Evolutionary conservation across 2,888 invertebrate species (phyloP).

Genomic region (Laothoe populi): DNA sequence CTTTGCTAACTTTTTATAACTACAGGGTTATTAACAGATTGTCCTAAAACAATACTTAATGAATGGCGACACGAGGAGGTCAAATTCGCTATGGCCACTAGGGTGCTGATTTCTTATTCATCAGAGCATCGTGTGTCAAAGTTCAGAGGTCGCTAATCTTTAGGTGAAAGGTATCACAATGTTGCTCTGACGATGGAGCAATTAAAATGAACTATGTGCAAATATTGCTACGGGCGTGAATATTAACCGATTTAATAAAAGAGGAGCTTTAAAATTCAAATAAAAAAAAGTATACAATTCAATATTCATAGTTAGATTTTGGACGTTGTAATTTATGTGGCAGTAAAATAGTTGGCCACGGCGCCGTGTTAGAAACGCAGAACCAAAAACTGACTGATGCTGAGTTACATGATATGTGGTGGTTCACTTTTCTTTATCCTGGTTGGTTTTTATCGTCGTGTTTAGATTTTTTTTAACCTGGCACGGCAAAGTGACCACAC

Average conservation of each 20-base stretch:
- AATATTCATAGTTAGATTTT: too few relatives aligned
- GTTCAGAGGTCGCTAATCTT: conserved; percentile 51
- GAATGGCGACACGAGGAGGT: conserved; percentile 34
- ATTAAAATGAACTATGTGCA: conserved; percentile 36
- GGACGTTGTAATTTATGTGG: too few relatives aligned
- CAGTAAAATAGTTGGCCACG: too few relatives aligned
- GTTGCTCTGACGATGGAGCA: conserved; percentile 32
- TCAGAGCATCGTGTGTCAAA: conserved; percentile 43
- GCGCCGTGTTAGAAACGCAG: too few relatives aligned
- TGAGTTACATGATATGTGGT: too few relatives aligned
- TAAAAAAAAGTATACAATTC: too few relatives aligned
- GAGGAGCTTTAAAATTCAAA: too few relatives aligned
- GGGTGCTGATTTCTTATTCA: conserved; percentile 47
- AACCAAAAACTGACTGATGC: too few relatives aligned
- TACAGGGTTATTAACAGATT: background rate
- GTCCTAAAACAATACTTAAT: conserved; percentile 27
- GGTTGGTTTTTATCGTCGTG: too few relatives aligned
- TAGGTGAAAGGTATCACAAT: conserved; percentile 55
- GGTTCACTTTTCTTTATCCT: too few relatives aligned
- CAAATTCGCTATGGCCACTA: conserved; percentile 35
- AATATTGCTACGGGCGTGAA: conserved; percentile 36
- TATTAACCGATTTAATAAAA: conserved; percentile 31
- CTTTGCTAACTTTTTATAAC: background rate
- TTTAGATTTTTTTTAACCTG: too few relatives aligned
- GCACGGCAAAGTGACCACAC: too few relatives aligned